Conservation (phyloP, 2,888 invertebrate genomes). For the Kuschelorhynchus macadamiae region DNA sequence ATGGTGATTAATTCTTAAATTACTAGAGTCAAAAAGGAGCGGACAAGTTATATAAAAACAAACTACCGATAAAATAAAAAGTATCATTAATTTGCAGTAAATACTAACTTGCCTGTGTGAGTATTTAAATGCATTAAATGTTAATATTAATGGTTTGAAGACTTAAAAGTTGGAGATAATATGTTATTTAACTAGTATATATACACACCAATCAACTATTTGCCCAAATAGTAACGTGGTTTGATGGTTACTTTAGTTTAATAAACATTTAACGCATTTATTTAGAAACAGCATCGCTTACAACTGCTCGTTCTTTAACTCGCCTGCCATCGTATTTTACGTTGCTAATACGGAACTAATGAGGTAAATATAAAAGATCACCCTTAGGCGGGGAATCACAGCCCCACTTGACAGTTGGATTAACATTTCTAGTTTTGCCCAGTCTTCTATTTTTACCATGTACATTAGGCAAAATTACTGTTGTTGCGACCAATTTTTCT, state of each 20-base stretch:
- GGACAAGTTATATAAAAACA: too few relatives aligned
- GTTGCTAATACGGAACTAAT: slow-evolving; percentile 21
- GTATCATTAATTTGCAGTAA: too few relatives aligned
- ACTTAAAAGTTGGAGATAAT: too few relatives aligned
- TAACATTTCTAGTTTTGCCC: slow-evolving; percentile 40
- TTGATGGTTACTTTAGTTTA: too few relatives aligned
- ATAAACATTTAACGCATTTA: too few relatives aligned
- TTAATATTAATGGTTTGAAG: too few relatives aligned
- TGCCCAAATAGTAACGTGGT: too few relatives aligned
- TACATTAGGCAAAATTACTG: slow-evolving; percentile 37
- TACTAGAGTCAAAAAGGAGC: slow-evolving; percentile 14
- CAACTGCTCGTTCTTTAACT: slow-evolving; percentile 11
- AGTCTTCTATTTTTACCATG: slow-evolving; percentile 50
- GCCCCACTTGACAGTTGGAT: slow-evolving; percentile 43
- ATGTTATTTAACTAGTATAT: too few relatives aligned
- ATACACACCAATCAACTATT: too few relatives aligned
- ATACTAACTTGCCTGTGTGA: too few relatives aligned
- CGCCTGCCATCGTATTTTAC: not conserved
- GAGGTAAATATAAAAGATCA: slow-evolving; percentile 47
- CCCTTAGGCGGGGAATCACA: slow-evolving; percentile 43
- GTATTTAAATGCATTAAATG: too few relatives aligned
- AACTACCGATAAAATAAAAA: too few relatives aligned
- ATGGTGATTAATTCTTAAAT: not conserved
- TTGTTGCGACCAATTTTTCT: slow-evolving; percentile 42
- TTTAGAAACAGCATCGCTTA: not conserved